Conservation (phyloP, 2,888 invertebrate species). For the Drosophila borealis region DNA sequence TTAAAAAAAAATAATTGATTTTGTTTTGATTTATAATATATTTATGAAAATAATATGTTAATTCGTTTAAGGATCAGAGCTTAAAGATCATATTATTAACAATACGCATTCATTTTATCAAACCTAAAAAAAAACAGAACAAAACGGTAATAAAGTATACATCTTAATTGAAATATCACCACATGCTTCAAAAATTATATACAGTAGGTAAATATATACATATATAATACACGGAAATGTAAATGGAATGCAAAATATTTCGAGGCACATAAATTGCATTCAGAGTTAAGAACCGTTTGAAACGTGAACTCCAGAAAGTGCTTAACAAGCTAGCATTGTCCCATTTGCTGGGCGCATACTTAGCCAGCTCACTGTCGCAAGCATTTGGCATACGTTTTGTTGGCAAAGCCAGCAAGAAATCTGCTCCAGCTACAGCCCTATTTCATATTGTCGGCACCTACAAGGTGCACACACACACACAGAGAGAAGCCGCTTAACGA, state of each 20-base stretch:
- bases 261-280: not conserved
- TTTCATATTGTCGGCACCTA: constrained; percentile 74
- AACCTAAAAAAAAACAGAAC: not conserved
- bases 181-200: not conserved
- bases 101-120: too few species aligned
- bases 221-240: not conserved
- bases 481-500: constrained; percentile 50
- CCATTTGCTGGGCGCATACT: constrained; percentile 31
- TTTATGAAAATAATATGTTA: too few species aligned
- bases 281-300: constrained; percentile 3
- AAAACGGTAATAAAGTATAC: too few species aligned
- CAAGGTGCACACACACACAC: constrained; percentile 31
- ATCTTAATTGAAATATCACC: too few species aligned
- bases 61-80: too few species aligned
- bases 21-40: too few species aligned
- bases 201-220: not conserved
- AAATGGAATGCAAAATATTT: too few species aligned
- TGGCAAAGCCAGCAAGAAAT: constrained; percentile 52
- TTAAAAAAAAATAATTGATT: too few species aligned
- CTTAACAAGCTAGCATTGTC: constrained; percentile 8
- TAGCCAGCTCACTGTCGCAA: constrained; percentile 30
- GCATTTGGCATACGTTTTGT: constrained; percentile 48
- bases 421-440: constrained; percentile 56
- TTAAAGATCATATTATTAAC: too few species aligned
- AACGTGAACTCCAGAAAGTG: constrained; percentile 10